Evolutionary conservation across 2,113 vertebrate genomes (phyloP), one percentile per base, ranked within the genome.

Genomic region (Eretmochelys imbricata): DNA sequence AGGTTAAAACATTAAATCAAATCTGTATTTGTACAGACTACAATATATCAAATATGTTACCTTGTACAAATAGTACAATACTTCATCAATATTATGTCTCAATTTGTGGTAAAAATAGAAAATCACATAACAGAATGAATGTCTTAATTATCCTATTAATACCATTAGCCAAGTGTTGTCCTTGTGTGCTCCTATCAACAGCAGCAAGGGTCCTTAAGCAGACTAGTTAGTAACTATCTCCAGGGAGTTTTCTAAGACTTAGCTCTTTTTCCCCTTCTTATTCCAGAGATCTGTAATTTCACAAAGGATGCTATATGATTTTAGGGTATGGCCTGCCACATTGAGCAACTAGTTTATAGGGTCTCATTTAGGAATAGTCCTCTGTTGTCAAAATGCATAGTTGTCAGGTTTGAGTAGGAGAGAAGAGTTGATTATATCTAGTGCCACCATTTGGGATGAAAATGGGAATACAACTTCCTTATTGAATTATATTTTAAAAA

Each of bases 321-420:
- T 29, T 46, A 76, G 10, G 10, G 17, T 91, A 19, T 2, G 48
- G 22, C 65, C 90, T 89, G 19, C 25, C 81, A 10, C 55, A n/a
- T 72, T 48, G 20, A 89, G 13, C 46, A 83, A 5, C 16, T 81
- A 82, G 42, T 69, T 91, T 81, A 55, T 48, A 79, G 53, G 75
- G 50, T 55, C 92, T 92, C 1, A 31, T 50, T 72, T 84, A 46
- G 62, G 50, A 96, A 57, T 78, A 53, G 22, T 91, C 89, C 24
- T 25, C 85, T 4, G 2, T 3, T 88, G n/a, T 81, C 81, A 92
- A 91, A 88, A 88, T 5, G 48, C 38, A 69, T 53, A 94, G 69
- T 80, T 93, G 93, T 42, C 87, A 95, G 53, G 5, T 85, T 89
- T 51, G 79, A 79, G 19, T 51, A 93, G 80, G 85, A 78, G 85